Conservation (phyloP, 2,888 invertebrate genomes). For the Hyposoter didymator region DNA sequence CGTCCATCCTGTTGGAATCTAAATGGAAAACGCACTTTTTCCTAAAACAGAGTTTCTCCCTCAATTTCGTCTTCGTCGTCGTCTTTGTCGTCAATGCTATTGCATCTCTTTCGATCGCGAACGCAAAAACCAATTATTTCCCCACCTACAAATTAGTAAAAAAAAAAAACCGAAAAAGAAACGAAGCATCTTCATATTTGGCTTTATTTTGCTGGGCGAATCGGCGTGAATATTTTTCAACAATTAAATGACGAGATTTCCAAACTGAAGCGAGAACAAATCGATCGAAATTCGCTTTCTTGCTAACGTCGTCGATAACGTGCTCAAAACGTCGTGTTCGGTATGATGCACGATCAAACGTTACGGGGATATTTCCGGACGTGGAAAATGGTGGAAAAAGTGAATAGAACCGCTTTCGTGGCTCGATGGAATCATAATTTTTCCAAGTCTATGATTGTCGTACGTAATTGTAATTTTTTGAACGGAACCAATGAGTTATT, state of each 20-base stretch:
- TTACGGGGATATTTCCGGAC: background rate
- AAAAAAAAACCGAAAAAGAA: too few species aligned
- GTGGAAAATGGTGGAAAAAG: background rate
- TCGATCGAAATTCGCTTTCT: too few species aligned
- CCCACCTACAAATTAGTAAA: background rate
- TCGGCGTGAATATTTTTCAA: background rate
- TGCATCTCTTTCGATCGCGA: background rate
- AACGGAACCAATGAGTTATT: constrained; percentile 20
- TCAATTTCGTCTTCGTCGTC: constrained; percentile 38
- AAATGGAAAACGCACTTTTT: constrained; percentile 11
- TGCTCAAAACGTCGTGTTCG: too few species aligned
- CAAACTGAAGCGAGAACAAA: too few species aligned
- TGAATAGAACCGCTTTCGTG: background rate
- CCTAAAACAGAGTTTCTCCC: constrained; percentile 33
- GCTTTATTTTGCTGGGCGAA: too few species aligned
- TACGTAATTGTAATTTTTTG: constrained; percentile 39
- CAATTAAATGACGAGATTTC: background rate
- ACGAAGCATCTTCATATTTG: too few species aligned
- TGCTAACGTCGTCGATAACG: too few species aligned
- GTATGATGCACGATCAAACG: too few species aligned
- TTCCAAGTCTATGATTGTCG: constrained; percentile 22
- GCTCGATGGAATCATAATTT: constrained; percentile 29
- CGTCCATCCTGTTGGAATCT: background rate
- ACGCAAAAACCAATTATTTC: background rate
- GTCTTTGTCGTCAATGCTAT: constrained; percentile 4